Evolutionary conservation across 2,797 vertebrate genomes (phyloP).

Genomic region (Sebastes oblongus): DNA sequence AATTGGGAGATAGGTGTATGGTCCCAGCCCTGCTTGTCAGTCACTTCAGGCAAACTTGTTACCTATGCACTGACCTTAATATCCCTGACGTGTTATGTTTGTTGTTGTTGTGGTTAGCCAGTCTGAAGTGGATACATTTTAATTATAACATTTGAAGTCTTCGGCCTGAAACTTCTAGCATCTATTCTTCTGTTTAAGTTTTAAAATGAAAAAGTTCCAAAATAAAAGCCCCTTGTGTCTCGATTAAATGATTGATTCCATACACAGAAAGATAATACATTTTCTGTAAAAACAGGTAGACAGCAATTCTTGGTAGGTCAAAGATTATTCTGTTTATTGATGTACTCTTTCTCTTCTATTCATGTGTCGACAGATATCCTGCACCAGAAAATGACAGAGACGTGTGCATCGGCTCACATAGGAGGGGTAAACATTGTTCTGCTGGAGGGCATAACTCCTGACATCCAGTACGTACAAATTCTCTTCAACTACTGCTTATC

Average conservation of each 20-base stretch:
- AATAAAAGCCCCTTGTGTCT: neutral
- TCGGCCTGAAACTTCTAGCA: no score
- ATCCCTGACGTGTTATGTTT: neutral
- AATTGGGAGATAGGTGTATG: no score
- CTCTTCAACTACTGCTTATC: neutral
- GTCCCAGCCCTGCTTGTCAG: no score
- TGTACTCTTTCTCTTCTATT: neutral
- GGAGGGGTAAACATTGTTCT: constrained; percentile 98
- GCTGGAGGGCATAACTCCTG: constrained; percentile 96
- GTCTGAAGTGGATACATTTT: no score
- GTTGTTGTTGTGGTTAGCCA: no score
- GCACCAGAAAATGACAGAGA: constrained; percentile 99
- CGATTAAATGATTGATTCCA: neutral
- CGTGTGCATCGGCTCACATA: constrained; percentile 96
- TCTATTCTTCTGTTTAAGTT: no score
- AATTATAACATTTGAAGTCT: no score
- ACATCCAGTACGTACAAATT: constrained; percentile 92
- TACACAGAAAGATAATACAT: neutral
- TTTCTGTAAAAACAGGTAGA: neutral
- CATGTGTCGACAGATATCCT: constrained; percentile 86
- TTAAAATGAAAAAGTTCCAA: neutral
- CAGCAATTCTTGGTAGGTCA: neutral
- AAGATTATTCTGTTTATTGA: neutral
- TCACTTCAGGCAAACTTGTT: no score
- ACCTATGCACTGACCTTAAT: neutral